Evolutionary conservation across 2,797 vertebrate genomes (phyloP).

Genomic region (Characodon lateralis): DNA sequence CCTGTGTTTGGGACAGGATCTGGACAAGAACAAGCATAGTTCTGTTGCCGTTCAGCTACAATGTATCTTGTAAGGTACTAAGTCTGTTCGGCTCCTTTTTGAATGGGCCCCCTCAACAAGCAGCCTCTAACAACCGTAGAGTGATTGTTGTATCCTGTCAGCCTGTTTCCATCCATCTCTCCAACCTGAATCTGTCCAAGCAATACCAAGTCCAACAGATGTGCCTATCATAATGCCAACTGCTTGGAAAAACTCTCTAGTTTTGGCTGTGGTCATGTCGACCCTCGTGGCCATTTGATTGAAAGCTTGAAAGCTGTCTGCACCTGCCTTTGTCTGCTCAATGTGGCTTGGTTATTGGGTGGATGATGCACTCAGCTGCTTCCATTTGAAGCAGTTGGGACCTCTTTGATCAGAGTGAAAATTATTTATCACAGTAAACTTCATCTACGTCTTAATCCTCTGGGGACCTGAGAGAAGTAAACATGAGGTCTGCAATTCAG

Average conservation of each 20-base stretch:
- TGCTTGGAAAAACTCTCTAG: conserved; percentile 72
- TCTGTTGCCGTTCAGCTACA: conserved; percentile 60
- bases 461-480: conserved; percentile 54
- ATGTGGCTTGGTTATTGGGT: conserved; percentile 67
- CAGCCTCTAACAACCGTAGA: conserved; percentile 51
- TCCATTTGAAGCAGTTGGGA: conserved; percentile 55
- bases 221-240: conserved; percentile 77
- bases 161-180: conserved; percentile 49
- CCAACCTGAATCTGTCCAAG: conserved; percentile 74
- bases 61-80: conserved; percentile 77
- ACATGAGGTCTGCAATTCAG: conserved; percentile 71
- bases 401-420: conserved; percentile 63
- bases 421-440: conserved; percentile 63
- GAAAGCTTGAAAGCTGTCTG: conserved; percentile 68
- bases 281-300: conserved; percentile 59
- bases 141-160: conserved; percentile 66
- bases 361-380: conserved; percentile 59
- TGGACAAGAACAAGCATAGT: conserved; percentile 57
- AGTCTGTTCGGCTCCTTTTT: conserved; percentile 62
- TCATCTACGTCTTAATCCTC: conserved; percentile 60
- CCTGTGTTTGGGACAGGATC: conserved; percentile 71
- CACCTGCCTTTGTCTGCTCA: conserved; percentile 72
- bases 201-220: conserved; percentile 82
- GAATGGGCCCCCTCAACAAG: conserved; percentile 52
- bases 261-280: conserved; percentile 58